Evolutionary conservation across 1,140 invertebrate species (phyloP), one percentile per base, ranked within the genome.

Genomic region (Halictus rubicundus): DNA sequence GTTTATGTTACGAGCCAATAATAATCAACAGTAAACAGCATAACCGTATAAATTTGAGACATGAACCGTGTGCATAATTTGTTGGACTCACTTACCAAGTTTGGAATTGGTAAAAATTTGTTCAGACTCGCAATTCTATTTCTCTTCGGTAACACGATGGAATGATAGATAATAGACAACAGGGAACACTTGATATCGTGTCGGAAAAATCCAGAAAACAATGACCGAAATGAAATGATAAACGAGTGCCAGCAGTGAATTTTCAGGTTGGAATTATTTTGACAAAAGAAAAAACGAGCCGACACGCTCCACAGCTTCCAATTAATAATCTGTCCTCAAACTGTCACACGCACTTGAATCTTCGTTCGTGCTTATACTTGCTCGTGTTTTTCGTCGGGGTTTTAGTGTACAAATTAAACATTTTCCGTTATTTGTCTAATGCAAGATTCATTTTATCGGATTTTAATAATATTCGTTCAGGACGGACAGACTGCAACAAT

Each of bases 201-300:
- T 12, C 68, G 68, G 52, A 76, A 60, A 46, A 59, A 76, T 76
- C 9, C 21, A 60, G 23, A 9, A 14, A 46, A 42, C 74, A 59
- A 42, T 76, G 57, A 76, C 57, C 49, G 74, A 60, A 68, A 76
- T 42, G 54, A 52, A 76, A 68, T 76, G 65, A 76, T 68, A 76
- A 76, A 76, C 23, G 64, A 37, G 54, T 16, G 74, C 5, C 25
- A 57, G 0, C 16, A 52, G 39, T 42, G 42, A 27, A 49, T 68
- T 46, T 68, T 46, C 32, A 21, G 64, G 14, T 25, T 42, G 23
- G 52, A 68, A 68, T 68, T 42, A 60, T 60, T 68, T 68, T 46
- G 19, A 72, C 23, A 32, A 14, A 19, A 19, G 39, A 42, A 25
- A 27, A 39, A 76, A 68, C 12, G n/a, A n/a, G 39, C 64, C 63